Base-by-base conservation (phyloP, 1,140 invertebrate genomes). In the Melipona quadrifasciata region DNA sequence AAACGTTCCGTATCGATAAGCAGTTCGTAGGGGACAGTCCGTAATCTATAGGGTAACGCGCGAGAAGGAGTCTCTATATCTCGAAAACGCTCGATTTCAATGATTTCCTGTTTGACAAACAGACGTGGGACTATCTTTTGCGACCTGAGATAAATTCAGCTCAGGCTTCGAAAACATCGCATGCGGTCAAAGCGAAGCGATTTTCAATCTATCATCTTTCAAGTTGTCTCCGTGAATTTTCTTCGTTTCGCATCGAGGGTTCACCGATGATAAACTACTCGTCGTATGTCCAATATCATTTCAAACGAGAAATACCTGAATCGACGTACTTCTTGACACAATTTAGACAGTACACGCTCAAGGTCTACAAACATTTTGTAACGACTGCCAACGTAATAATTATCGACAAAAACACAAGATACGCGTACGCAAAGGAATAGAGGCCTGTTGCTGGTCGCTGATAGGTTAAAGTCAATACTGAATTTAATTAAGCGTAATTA, bases 401-500 rank as follows among this genome's bases (percentile, higher is more conserved):
- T n/a, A n/a, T n/a, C n/a, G n/a, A n/a, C n/a, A n/a, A n/a, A n/a
- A n/a, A n/a, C n/a, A n/a, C n/a, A n/a, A n/a, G n/a, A n/a, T 31
- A 65, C 65, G 65, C 17, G 31, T 27, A 67, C 19, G 10, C 19
- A 31, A 67, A 67, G 65, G 4, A 67, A 67, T 67, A 16, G 1
- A 16, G 65, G 17, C 65, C 11, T 6, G 65, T 34, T 1, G 65
- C 10, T 67, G 31, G 65, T 34, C 5, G 65, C 10, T 67, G 31
- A 34, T 21, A 31, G 65, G 24, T 14, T 71, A 51, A 70, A 70
- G n/a, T 51, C n/a, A 47, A 39, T 51, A 71, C 24, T n/a, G 39
- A 2, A 51, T 72, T 72, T 51, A 72, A 72, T 72, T 19, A 27
- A 39, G 47, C 10, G n/a, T 72, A 72, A 72, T 72, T 72, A 72